A percentile compares a stretch with the other conserved stretches of the same genome.
Conservation (phyloP, 2,113 vertebrate species). For the Sminthopsis crassicaudata region DNA sequence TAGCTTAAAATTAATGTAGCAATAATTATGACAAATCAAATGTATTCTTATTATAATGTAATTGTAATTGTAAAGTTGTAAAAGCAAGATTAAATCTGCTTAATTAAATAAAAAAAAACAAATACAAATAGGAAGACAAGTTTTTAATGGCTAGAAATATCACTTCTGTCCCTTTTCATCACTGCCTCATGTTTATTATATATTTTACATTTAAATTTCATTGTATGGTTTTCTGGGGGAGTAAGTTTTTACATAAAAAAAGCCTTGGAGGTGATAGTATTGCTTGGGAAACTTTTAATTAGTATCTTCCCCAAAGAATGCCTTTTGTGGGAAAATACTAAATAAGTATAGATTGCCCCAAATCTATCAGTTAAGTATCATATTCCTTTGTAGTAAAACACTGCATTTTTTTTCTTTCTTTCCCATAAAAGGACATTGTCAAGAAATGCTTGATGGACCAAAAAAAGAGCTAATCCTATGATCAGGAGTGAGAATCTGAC, state of each 20-base stretch:
- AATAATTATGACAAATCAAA: too few relatives aligned
- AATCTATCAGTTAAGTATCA: not conserved
- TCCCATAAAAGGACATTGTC: not conserved
- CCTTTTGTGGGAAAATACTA: slow-evolving; percentile 56
- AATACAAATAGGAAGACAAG: not conserved
- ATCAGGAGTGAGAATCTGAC: not conserved
- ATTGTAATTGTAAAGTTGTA: too few relatives aligned
- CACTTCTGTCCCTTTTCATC: not conserved
- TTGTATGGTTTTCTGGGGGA: slow-evolving; percentile 38
- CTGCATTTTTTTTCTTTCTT: not conserved
- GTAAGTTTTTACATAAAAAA: slow-evolving; percentile 48
- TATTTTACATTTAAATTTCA: not conserved
- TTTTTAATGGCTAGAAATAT: slow-evolving; percentile 32
- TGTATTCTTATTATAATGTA: too few relatives aligned
- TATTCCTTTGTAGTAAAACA: not conserved
- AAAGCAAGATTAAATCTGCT: too few relatives aligned
- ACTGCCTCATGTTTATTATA: not conserved
- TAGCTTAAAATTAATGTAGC: too few relatives aligned
- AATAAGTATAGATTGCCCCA: not conserved
- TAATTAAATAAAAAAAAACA: too few relatives aligned
- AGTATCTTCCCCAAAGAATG: slow-evolving; percentile 36
- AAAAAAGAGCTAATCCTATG: not conserved
- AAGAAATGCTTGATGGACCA: not conserved
- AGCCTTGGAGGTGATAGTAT: slow-evolving; percentile 10
- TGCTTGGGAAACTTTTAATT: slow-evolving; percentile 47